Evolutionary conservation across 1,140 invertebrate genomes (phyloP).

Genomic region (Paralvinella palmiformis): DNA sequence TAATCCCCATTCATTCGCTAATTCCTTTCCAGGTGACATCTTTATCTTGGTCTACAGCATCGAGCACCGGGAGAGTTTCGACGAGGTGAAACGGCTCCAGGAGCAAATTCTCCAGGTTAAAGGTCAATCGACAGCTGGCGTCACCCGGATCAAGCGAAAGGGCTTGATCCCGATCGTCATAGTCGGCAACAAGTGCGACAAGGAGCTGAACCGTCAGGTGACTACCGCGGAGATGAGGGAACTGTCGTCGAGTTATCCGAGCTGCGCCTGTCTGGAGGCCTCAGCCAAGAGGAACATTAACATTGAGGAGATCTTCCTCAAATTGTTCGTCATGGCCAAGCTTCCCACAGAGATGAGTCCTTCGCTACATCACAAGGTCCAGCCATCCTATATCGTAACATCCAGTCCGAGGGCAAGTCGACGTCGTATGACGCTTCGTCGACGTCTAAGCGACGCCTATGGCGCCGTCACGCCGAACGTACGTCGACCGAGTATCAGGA

Average conservation of each 20-base stretch:
- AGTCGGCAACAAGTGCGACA: constrained; percentile 76
- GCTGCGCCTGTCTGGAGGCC: constrained; percentile 72
- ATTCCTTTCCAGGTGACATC: constrained; percentile 62
- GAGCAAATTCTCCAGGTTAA: constrained; percentile 69
- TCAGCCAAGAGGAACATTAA: constrained; percentile 72
- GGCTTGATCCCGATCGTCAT: constrained; percentile 67
- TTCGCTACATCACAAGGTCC: constrained; percentile 63
- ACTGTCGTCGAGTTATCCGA: constrained; percentile 43
- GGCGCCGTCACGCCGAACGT: constrained; percentile 79
- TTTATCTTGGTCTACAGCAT: constrained; percentile 80
- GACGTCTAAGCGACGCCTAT: constrained; percentile 73
- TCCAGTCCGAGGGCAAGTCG: constrained; percentile 22
- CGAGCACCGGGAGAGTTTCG: constrained; percentile 77
- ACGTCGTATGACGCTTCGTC: constrained; percentile 66
- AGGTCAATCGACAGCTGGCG: constrained; percentile 20
- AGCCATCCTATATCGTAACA: constrained; percentile 35
- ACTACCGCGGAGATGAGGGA: constrained; percentile 29
- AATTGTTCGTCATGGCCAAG: constrained; percentile 71
- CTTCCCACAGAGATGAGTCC: constrained; percentile 82
- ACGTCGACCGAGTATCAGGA: constrained; percentile 72
- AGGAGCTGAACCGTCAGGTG: constrained; percentile 61
- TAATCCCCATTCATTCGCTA: neutral
- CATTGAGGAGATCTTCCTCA: constrained; percentile 74
- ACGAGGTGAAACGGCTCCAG: constrained; percentile 70
- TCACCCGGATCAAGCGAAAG: neutral